Conservation (phyloP, 2,888 invertebrate genomes). For the Drosophila bunnanda region DNA sequence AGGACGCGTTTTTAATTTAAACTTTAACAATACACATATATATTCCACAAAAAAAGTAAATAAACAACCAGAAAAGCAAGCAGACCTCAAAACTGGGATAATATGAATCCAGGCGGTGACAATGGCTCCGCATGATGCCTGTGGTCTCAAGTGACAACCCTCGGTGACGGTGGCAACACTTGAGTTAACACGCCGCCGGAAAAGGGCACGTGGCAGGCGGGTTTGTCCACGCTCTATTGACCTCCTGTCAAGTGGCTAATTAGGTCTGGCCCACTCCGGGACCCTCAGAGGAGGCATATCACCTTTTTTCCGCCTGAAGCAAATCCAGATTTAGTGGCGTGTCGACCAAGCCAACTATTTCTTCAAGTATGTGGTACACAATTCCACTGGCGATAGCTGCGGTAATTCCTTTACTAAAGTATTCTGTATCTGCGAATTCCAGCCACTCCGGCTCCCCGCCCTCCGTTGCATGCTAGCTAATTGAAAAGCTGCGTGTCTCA, state of each 20-base stretch:
- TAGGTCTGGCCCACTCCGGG: conserved; percentile 10
- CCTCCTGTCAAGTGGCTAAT: conserved; percentile 32
- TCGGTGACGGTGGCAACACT: conserved; percentile 16
- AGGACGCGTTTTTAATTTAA: too few species aligned
- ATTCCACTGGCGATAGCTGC: background rate
- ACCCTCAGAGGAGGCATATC: background rate
- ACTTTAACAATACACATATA: too few species aligned
- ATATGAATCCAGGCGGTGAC: background rate
- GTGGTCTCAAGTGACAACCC: background rate
- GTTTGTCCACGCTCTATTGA: conserved; percentile 19
- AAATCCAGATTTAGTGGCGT: background rate
- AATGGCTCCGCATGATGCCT: background rate
- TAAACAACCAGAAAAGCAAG: background rate
- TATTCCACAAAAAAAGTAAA: too few species aligned
- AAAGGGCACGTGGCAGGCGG: conserved; percentile 27
- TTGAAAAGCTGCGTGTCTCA: conserved; percentile 34
- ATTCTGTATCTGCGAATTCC: conserved; percentile 57
- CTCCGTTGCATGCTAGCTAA: conserved; percentile 22
- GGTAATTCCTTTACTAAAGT: background rate
- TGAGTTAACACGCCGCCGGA: conserved; percentile 24
- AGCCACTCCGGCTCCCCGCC: conserved; percentile 38
- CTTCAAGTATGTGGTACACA: background rate
- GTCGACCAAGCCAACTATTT: background rate
- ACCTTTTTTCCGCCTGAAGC: background rate
- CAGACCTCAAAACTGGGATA: background rate